Evolutionary conservation across 1,140 invertebrate genomes (phyloP), one percentile per base, ranked within the genome.

Genomic region (Aphelenchoides fujianensis): DNA sequence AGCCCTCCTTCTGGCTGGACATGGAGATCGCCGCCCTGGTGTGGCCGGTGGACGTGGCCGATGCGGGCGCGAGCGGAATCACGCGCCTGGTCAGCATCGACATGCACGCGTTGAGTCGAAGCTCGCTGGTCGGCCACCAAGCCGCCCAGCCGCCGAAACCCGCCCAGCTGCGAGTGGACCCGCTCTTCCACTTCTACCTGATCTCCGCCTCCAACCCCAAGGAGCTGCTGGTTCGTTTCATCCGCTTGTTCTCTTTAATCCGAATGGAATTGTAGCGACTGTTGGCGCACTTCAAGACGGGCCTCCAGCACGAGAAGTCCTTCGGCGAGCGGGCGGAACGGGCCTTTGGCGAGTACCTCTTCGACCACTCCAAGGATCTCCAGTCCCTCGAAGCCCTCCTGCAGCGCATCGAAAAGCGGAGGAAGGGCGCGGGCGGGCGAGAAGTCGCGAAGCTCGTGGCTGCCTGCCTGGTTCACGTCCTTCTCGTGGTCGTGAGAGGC

Each of bases 21-120:
- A 66, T 66, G 1, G 34, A 66, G 31, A 35, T 66, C 1, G 31
- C 53, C 12, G 19, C 63, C 27, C 30, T 36, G 34, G n/a, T 66
- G 23, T 66, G 63, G 63, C 36, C 63, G 16, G 32, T 66, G 12
- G 63, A 66, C 7, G 2, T 66, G 1, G 27, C 36, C 12, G 63
- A 35, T 66, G 7, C 55, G 28, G 55, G 55, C 7, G 5, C 7
- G 5, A 59, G 5, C 34, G 19, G 55, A 7, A 59, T 59, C 19
- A 19, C 55, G 5, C 55, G 19, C 34, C 34, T 59, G 55, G 55
- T 59, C 34, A 59, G 55, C 23, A 7, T 7, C 12, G 55, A 59
- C 55, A 59, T 59, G 55, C 28, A 59, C 55, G 19, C 55, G 5
- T 5, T 59, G 5, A 19, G 5, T 7, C 5, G 55, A 5, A 5